Evolutionary conservation across 2,888 invertebrate genomes (phyloP), one percentile per base, ranked within the genome.

Genomic region (Limnephilus auricula): DNA sequence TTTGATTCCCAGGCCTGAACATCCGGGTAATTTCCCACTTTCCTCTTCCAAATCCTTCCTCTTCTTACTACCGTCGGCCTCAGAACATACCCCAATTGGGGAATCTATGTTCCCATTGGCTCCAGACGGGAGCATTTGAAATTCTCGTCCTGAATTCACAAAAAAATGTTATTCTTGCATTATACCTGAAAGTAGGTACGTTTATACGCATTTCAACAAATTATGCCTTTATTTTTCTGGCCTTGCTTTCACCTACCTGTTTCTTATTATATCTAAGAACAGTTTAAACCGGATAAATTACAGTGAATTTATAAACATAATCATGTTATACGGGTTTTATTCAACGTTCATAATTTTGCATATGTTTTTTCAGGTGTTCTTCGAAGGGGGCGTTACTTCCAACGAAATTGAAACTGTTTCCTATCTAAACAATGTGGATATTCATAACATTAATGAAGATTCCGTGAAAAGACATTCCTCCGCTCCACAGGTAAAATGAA

Each of bases 381-480:
- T 92, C 40, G 89, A 87, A 79, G 90, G 86, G 12, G 30, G n/a
- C 13, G 45, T 92, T 5, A n/a, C 89, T 18, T 32, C 87, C 15
- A 78, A 84, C n/a, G 78, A 87, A 32, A 34, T 92, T 30, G 79
- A 86, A 30, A 92, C 78, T 31, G 88, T 65, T 6, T 34, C 13
- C 32, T 88, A 82, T 40, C 82, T 91, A 34, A 92, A 92, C 82
- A 90, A 86, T 37, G 89, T 92, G n/a, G 79, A 92, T 65, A 45
- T 92, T 18, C 50, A 89, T n/a, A 83, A 92, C 34, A 87, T 92
- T 32, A 18, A 37, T 32, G 50, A 90, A 15, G 91, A 92, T 87
- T 90, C 92, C 15, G n/a, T 92, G 89, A 92, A 92, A 87, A 92
- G 90, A 83, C 80, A 89, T 89, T 90, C 90, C 18, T 79, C 65